Evolutionary conservation across 2,888 invertebrate genomes (phyloP), one percentile per base, ranked within the genome.

Genomic region (Gibbula magus): DNA sequence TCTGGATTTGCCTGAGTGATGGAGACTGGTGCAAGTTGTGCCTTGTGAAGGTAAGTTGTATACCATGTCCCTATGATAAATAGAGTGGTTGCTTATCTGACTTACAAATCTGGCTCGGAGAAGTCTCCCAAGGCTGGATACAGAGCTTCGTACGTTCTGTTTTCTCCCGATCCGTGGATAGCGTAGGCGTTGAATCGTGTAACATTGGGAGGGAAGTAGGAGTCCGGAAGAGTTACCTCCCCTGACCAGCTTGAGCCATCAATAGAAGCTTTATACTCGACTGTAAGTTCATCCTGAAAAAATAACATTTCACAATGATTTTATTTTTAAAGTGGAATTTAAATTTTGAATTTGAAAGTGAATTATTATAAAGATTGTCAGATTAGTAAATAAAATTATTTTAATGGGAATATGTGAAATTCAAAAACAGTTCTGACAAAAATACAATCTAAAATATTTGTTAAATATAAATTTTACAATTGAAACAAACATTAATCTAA

Each of bases 161-260:
- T 87, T 1, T 87, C 87, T 1, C 89, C 93, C 13, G 89, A 88
- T 0, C 94, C 94, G 83, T 94, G 94, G 54, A 94, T 94, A 61
- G 94, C 94, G 86, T 93, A 94, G 4, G 94, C 94, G 86, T 94
- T 94, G 87, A 94, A 93, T 81, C 92, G 93, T 52, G 91, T 89
- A 5, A 94, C 92, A 70, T 87, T 85, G 10, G 91, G 91, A 18
- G 94, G 94, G 70, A 94, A 92, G 86, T 94, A 94, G 0, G 91
- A 89, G 5, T 90, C 82, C 0, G 94, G 94, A 74, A 94, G 92
- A 51, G 89, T 87, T 0, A 93, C 93, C 32, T 83, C 82, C 29
- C 94, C 93, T 29, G 84, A 87, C 93, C 94, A 94, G n/a, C 82
- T 85, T 51, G 89, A 88, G 8, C 84, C 87, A 13, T 91, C 85